These are phyloP conservation scores for Teinopalpus imperialis DNA, from an alignment of 2,888 invertebrate genomes.

Conservation along the genomic window DNA sequence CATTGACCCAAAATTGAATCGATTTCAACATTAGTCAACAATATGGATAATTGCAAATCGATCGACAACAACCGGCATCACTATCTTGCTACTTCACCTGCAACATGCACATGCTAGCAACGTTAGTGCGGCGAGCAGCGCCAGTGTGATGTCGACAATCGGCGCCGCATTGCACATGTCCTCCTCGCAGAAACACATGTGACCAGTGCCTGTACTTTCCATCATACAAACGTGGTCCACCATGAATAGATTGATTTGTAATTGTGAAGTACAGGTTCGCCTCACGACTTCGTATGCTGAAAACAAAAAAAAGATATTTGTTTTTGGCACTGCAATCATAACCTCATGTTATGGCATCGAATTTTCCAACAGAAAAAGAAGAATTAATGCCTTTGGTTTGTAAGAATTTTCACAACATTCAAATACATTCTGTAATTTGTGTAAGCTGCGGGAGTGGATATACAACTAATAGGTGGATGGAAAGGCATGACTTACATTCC, in stretches of 20 bases:
- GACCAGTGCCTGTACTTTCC: constrained; percentile 98
- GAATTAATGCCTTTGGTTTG: too few species aligned
- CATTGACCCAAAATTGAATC: constrained; percentile 28
- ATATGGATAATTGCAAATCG: constrained; percentile 32
- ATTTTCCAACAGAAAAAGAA: too few species aligned
- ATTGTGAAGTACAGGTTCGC: constrained; percentile 95
- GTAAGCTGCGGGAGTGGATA: too few species aligned
- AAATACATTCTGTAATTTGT: too few species aligned
- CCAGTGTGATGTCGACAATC: constrained; percentile 48
- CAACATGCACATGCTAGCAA: constrained; percentile 73
- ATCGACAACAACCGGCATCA: constrained; percentile 45
- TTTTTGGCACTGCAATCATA: neutral
- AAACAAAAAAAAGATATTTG: constrained; percentile 46
- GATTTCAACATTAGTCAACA: constrained; percentile 18
- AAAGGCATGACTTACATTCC: too few species aligned
- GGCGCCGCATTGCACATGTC: constrained; percentile 91
- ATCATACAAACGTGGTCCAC: constrained; percentile 99
- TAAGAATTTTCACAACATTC: too few species aligned
- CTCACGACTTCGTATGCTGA: constrained; percentile 95
- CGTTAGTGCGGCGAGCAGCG: constrained; percentile 51
- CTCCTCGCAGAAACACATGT: constrained; percentile 99
- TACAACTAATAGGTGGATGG: too few species aligned
- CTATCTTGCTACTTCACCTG: constrained; percentile 71
- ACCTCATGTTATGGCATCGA: too few species aligned
- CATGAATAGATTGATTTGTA: constrained; percentile 98